Evolutionary conservation across 2,888 invertebrate genomes (phyloP), one percentile per base, ranked within the genome.

Genomic region (Drosophila macrospina): DNA sequence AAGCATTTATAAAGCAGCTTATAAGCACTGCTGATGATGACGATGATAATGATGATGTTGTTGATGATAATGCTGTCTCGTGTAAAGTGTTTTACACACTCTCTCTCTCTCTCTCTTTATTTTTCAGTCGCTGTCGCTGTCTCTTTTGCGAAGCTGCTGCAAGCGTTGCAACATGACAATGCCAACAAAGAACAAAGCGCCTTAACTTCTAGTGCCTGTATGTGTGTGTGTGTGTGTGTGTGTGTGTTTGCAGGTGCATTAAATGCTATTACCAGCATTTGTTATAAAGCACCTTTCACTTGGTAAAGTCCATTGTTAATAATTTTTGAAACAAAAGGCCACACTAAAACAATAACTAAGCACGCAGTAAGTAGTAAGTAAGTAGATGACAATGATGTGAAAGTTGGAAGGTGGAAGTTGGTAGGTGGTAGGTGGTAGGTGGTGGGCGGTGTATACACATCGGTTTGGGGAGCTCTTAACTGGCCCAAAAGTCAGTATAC

Each of bases 291-390:
- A 71, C 73, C 74, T 71, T 70, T 77, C 80, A 74, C 64, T 76
- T 69, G 70, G 67, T 69, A 67, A 69, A 64, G 71, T 51, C 81
- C 81, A 84, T 87, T 89, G 84, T 89, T 81, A 76, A 80, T 85
- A 87, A 85, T 69, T 89, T 89, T 80, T 51, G 65, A 78, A 78
- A 89, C 86, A 87, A 89, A 89, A 80, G 88, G 72, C 78, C 86
- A 75, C 71, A 85, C 88, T 78, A 85, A 85, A 86, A 86, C 89
- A 86, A 87, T 88, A 89, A 87, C 88, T 82, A 89, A 86, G 86
- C 82, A 74, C 74, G 68, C 75, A 80, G 72, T 82, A 86, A 87
- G 88, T 84, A 88, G 86, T 80, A 86, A 86, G 74, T 84, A 84
- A 84, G 83, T 88, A 79, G 83, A 77, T 74, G 88, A 88, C 88